phyloP scores from a whole-genome alignment of 2,113 vertebrate species.

The Antechinus stuartii region DNA sequence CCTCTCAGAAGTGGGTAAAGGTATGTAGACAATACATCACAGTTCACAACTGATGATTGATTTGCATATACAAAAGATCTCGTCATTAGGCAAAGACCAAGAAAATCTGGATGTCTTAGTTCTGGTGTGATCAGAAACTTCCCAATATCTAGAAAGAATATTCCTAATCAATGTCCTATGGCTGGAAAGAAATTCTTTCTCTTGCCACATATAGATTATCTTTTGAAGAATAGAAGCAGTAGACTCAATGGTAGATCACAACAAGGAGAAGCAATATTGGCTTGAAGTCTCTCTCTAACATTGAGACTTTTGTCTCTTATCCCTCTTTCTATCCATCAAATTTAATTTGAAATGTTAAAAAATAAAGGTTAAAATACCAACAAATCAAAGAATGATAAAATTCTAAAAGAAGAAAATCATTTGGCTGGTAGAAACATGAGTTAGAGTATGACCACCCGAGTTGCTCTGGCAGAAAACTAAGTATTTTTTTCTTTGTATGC shows the following conservation, averaged over 20 bases:
- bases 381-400: constrained; percentile 18
- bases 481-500: constrained; percentile 14
- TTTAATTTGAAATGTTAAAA: neutral
- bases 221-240: neutral
- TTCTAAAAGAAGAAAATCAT: constrained; percentile 34
- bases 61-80: neutral
- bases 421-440: constrained; percentile 36
- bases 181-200: neutral
- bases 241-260: neutral
- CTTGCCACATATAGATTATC: neutral
- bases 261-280: neutral
- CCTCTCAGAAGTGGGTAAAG: neutral
- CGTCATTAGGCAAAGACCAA: neutral
- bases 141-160: neutral
- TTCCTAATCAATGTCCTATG: neutral
- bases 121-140: neutral
- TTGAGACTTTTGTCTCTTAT: neutral
- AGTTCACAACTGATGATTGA: neutral
- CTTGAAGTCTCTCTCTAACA: neutral
- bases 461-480: constrained; percentile 45
- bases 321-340: neutral
- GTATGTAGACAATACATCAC: neutral
- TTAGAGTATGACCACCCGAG: constrained; percentile 40
- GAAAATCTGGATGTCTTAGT: neutral
- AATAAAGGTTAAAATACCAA: constrained; percentile 32